Percentiles rank a stretch among this genome's conserved stretches.
Evolutionary conservation across 2,797 vertebrate species (phyloP).

Genomic region (Takifugu rubripes): DNA sequence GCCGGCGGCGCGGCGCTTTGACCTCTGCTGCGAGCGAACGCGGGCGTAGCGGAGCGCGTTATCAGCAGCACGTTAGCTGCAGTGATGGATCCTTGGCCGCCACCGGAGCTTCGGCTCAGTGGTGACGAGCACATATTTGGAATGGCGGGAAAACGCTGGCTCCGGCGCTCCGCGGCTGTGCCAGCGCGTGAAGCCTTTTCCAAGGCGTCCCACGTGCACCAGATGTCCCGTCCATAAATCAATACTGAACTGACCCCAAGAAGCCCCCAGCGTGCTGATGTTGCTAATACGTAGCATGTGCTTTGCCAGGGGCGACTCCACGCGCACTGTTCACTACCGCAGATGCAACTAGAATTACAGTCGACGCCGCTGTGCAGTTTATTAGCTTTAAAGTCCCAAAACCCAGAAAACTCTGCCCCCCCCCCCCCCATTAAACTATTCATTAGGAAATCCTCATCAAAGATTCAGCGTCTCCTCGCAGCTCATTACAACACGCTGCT

Average conservation of each 20-base stretch:
- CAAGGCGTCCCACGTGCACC: slow-evolving; percentile 47
- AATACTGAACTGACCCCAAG: slow-evolving; percentile 1
- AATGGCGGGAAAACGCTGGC: slow-evolving; percentile 57
- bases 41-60: slow-evolving; percentile 40
- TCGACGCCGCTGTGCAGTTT: too few species aligned
- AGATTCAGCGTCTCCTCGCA: slow-evolving; percentile 68
- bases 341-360: too few species aligned
- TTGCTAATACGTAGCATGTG: too few species aligned
- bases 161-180: slow-evolving; percentile 34
- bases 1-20: slow-evolving; percentile 19
- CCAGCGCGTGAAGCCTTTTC: slow-evolving; percentile 49
- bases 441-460: slow-evolving; percentile 71
- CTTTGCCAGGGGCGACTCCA: too few species aligned
- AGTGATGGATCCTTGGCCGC: slow-evolving; percentile 57
- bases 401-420: slow-evolving; percentile 11
- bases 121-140: slow-evolving; percentile 70
- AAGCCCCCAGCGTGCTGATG: slow-evolving; percentile 10
- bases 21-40: slow-evolving; percentile 30
- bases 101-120: slow-evolving; percentile 44
- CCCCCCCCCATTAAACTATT: slow-evolving; percentile 67
- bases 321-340: too few species aligned
- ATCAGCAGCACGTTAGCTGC: slow-evolving; percentile 56
- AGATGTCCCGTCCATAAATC: slow-evolving; percentile 31
- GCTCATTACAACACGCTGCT: slow-evolving; percentile 70
- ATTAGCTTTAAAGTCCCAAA: too few species aligned